Percentiles rank a stretch among this genome's conserved stretches.
Conservation (phyloP, 2,888 invertebrate species). For the Torymus auratus region DNA sequence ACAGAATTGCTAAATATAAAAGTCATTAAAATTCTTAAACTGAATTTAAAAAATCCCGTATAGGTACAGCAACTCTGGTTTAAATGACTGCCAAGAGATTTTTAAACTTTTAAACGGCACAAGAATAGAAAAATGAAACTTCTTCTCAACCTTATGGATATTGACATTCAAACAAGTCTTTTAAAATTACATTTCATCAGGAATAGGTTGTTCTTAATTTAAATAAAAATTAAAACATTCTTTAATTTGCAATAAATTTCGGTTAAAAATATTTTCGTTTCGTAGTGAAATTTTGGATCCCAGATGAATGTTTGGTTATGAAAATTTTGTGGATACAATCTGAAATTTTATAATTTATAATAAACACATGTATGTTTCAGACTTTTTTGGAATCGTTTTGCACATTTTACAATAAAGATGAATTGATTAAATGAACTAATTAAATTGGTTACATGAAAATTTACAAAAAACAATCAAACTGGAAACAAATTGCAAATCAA, state of each 20-base stretch:
- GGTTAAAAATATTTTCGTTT: not conserved
- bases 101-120: conserved; percentile 40
- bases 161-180: conserved; percentile 39
- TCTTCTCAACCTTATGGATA: conserved; percentile 40
- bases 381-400: too few species aligned
- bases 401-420: too few species aligned
- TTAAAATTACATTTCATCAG: conserved; percentile 40
- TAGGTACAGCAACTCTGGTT: conserved; percentile 44
- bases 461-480: not conserved
- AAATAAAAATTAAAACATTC: conserved; percentile 42
- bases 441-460: conserved; percentile 1
- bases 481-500: conserved; percentile 50
- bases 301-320: too few species aligned
- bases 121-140: conserved; percentile 38
- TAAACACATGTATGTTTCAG: too few species aligned
- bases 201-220: conserved; percentile 44
- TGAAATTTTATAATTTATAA: too few species aligned
- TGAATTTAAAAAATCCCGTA: conserved; percentile 7
- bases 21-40: conserved; percentile 4
- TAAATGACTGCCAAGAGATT: conserved; percentile 45
- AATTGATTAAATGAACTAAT: not conserved
- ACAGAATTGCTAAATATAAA: not conserved
- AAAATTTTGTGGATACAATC: too few species aligned
- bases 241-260: conserved; percentile 50
- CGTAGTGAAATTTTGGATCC: too few species aligned